Evolutionary conservation across 1,140 invertebrate species (phyloP), one percentile per base, ranked within the genome.

Genomic region (Drosophila navojoa): DNA sequence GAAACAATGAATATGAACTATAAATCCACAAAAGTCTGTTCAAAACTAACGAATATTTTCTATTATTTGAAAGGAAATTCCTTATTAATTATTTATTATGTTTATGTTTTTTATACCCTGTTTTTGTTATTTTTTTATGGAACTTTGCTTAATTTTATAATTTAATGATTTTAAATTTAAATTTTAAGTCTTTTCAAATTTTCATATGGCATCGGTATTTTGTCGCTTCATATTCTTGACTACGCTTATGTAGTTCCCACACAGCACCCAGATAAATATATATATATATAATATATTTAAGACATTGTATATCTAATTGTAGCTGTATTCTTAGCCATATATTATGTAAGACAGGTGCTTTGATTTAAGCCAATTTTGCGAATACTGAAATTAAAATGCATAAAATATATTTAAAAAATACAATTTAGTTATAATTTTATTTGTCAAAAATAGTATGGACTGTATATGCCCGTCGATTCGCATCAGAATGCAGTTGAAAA

Each of bases 341-440:
- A 45, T 49, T 53, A 15, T 66, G 11, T 87, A 87, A 82, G 87
- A 64, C 74, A 90, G 86, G 86, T 87, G 86, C 86, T 90, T 90
- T 90, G 78, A 81, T 81, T 71, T 90, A 87, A 90, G 81, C 79
- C 76, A 87, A 90, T 80, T 82, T 87, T 79, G 66, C 73, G 63
- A 73, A 71, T 77, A 80, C 55, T 38, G 50, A 79, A 81, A 76
- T 71, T 82, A 74, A 77, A 77, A 64, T 67, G 50, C 59, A 66
- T 75, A 77, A 40, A 52, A 72, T 70, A 71, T 57, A 71, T 19
- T 38, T 45, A 9, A n/a, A n/a, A n/a, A n/a, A n/a, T n/a, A n/a
- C n/a, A n/a, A n/a, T n/a, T n/a, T n/a, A n/a, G n/a, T n/a, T n/a
- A n/a, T n/a, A n/a, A n/a, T n/a, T n/a, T n/a, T n/a, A n/a, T n/a